Conservation (phyloP, 2,113 vertebrate genomes). For the Charina bottae region DNA sequence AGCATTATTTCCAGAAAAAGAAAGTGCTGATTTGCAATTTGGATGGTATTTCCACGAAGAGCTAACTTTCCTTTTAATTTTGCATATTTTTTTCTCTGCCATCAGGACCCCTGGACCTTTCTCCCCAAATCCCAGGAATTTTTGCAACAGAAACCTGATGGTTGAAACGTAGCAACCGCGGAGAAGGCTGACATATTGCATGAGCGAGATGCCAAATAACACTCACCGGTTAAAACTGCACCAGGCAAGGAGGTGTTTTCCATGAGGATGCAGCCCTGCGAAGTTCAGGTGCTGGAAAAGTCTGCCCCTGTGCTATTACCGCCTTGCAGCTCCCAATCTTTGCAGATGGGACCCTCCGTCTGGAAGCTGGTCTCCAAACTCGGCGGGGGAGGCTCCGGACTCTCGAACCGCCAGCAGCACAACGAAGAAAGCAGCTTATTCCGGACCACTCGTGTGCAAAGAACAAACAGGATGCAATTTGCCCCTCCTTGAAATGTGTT, state of each 20-base stretch:
- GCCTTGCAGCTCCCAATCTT: neutral
- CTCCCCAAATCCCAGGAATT: neutral
- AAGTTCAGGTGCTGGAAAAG: slow-evolving; percentile 61
- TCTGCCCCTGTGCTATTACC: neutral
- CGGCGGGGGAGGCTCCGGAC: fast-evolving
- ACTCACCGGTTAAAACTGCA: neutral
- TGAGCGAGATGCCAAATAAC: neutral
- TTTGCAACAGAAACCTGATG: neutral
- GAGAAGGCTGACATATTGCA: neutral
- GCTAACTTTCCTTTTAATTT: no score
- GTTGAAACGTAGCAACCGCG: neutral
- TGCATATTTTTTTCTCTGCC: no score
- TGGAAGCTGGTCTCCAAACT: neutral
- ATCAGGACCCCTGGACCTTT: no score
- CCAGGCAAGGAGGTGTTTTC: neutral
- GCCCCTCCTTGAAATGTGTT: slow-evolving; percentile 97
- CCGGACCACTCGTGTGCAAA: slow-evolving; percentile 83
- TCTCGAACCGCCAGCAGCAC: slow-evolving; percentile 53
- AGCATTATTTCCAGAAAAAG: no score
- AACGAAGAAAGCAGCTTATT: slow-evolving; percentile 73
- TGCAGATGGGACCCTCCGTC: neutral
- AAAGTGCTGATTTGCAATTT: no score
- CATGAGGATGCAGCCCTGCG: fast-evolving
- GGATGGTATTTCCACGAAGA: no score
- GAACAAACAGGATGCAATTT: slow-evolving; percentile 93